Percentiles rank a stretch among this genome's conserved stretches.
phyloP scores from a whole-genome alignment of 2,113 vertebrate species.

The Semnornis frantzii region DNA sequence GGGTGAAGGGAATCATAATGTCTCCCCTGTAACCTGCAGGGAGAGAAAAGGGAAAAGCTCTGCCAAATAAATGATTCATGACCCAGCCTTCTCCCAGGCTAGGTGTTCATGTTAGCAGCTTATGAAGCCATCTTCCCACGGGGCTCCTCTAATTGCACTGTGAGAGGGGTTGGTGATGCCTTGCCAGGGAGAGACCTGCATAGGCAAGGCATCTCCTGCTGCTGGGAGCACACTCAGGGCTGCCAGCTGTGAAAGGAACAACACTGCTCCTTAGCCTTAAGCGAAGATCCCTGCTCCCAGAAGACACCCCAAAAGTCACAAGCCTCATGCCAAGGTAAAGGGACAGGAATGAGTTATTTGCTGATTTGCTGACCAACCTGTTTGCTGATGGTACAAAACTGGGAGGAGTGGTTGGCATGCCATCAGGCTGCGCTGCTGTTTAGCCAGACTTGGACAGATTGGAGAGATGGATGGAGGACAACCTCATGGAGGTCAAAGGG shows the following conservation, averaged over 20 bases:
- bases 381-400: too few species aligned
- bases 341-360: not conserved
- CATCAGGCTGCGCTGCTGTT: too few species aligned
- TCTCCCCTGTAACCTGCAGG: not conserved
- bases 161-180: accelerated
- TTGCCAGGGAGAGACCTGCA: not conserved
- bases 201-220: not conserved
- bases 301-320: not conserved
- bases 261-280: not conserved
- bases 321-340: not conserved
- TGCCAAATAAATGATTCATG: conserved; percentile 4
- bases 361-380: too few species aligned
- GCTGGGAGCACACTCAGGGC: not conserved
- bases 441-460: too few species aligned
- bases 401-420: too few species aligned
- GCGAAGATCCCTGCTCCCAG: not conserved
- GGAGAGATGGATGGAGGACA: too few species aligned
- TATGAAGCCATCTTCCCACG: not conserved
- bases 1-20: not conserved
- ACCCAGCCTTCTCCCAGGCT: not conserved
- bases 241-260: not conserved
- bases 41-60: not conserved
- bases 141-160: not conserved
- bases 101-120: not conserved
- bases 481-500: too few species aligned